Evolutionary conservation across 1,140 invertebrate species (phyloP), one percentile per base, ranked within the genome.

Genomic region (Caenorhabditis brenneri): DNA sequence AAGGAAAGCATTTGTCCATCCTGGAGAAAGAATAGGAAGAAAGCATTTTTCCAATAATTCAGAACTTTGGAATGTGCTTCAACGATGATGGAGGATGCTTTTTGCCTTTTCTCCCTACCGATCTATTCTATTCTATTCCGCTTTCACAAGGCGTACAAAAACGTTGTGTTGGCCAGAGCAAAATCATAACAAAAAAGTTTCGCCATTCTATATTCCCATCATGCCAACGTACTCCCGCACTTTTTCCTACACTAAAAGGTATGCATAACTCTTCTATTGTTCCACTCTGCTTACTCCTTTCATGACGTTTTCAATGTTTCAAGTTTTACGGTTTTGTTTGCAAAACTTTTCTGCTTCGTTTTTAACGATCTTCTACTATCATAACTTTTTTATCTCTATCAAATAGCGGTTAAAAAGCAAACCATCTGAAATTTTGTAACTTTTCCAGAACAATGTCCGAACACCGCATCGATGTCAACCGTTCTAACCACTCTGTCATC

Each of bases 401-500:
- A 7, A 42, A 74, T 27, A 42, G n/a, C 12, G 22, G 42, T 33
- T 42, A 12, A 74, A 42, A 46, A 42, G 6, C 9, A n/a, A n/a
- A n/a, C n/a, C n/a, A n/a, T n/a, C 9, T 42, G 6, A 22, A 31
- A 42, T 22, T 12, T 46, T 10, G 65, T n/a, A 16, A 65, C 7
- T 16, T 65, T 74, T 39, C 3, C 36, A 60, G 53, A 82, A 27
- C 31, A 65, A 82, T 82, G 79, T 51, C 65, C 69, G 82, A 83
- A 51, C 69, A 74, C 46, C 53, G 79, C 15, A 91, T 93, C 27
- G 96, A 96, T 89, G 96, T 97, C 91, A 95, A 95, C 92, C 93
- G 96, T 90, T 95, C 95, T 85, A 95, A 97, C 91, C 95, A 96
- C 93, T 96, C 95, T 91, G 95, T 98, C 87, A 95, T 97, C 91